Evolutionary conservation across 2,888 invertebrate species (phyloP).

Genomic region (Drosophila peninsularis): DNA sequence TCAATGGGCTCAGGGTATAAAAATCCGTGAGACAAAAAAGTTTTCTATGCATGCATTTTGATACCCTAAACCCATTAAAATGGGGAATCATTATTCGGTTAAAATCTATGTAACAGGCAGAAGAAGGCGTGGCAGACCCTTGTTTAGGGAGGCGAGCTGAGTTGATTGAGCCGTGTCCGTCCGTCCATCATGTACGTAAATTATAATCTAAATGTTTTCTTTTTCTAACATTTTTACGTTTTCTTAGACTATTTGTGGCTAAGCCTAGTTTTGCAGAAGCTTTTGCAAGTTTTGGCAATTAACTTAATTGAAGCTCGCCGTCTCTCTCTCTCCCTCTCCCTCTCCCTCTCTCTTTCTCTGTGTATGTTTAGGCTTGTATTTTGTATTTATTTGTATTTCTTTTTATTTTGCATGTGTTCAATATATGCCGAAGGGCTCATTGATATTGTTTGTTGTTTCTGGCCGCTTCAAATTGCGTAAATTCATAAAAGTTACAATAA

Average conservation of each 20-base stretch:
- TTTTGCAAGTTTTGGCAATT: neutral
- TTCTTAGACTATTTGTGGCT: neutral
- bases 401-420: neutral
- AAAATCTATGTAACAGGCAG: too few species aligned
- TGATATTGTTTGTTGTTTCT: conserved; percentile 34
- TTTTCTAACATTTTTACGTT: neutral
- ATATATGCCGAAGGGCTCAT: conserved; percentile 22
- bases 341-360: neutral
- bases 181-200: too few species aligned
- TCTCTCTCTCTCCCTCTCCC: neutral
- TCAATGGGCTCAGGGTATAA: too few species aligned
- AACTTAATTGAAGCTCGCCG: neutral
- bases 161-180: too few species aligned
- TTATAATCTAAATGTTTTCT: too few species aligned
- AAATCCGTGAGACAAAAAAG: too few species aligned
- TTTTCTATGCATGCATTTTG: too few species aligned
- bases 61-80: too few species aligned
- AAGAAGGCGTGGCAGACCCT: too few species aligned
- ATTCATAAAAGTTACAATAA: conserved; percentile 66
- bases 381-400: neutral
- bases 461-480: conserved; percentile 55
- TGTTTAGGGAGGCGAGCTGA: too few species aligned
- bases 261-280: neutral
- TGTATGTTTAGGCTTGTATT: neutral
- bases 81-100: too few species aligned